These are phyloP conservation scores for Acrocephalus kingi DNA, from an alignment of 2,113 vertebrate species.

Conservation along the genomic window DNA sequence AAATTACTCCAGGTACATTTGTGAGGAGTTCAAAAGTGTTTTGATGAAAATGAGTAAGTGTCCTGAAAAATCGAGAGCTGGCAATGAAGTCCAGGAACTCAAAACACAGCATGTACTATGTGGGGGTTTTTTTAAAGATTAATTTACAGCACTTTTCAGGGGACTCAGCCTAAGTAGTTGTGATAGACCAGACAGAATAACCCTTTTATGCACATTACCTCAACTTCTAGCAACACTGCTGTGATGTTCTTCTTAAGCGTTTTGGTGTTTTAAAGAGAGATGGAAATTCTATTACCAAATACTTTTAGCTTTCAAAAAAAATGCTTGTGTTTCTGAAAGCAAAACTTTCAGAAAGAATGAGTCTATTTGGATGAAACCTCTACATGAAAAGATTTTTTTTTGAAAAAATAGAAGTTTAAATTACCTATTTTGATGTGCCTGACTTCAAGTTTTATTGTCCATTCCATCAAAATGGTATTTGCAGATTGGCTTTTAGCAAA, in stretches of 20 bases:
- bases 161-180: not conserved
- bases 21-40: not conserved
- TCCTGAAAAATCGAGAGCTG: not conserved
- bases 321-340: not conserved
- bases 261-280: not conserved
- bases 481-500: not conserved
- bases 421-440: not conserved
- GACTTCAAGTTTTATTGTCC: not conserved
- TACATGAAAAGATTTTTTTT: not conserved
- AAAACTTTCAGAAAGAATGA: not conserved
- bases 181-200: not conserved
- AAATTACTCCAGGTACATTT: not conserved
- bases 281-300: not conserved
- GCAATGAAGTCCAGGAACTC: not conserved
- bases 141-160: not conserved
- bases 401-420: not conserved
- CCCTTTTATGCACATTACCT: not conserved
- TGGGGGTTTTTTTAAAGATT: not conserved
- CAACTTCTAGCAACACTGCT: not conserved
- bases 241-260: not conserved
- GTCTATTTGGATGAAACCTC: not conserved
- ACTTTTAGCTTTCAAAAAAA: not conserved
- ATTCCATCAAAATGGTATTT: not conserved
- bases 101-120: fast-evolving
- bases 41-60: not conserved